Conservation (phyloP, 2,888 invertebrate species). For the Epinotia demarniana region DNA sequence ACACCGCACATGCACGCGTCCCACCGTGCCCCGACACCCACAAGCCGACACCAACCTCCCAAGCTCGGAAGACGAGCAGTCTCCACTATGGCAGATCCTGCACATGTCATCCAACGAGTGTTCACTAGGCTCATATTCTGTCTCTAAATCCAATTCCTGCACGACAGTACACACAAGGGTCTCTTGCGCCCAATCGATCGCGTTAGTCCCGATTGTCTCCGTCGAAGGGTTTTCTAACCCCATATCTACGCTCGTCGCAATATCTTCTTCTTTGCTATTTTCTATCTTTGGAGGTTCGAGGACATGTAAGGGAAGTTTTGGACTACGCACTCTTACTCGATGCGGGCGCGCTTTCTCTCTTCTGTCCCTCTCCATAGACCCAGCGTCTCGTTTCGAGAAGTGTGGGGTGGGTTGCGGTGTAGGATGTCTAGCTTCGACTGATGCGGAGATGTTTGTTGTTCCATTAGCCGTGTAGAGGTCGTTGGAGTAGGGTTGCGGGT, state of each 20-base stretch:
- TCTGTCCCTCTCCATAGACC: conserved; percentile 34
- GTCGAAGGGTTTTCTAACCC: background rate
- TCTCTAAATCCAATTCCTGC: conserved; percentile 47
- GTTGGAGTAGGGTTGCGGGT: conserved; percentile 51
- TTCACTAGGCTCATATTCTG: conserved; percentile 60
- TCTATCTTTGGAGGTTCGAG: conserved; percentile 51
- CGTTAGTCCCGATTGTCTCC: conserved; percentile 53
- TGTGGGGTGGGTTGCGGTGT: background rate
- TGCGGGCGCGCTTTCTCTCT: conserved; percentile 67
- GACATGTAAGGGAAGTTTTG: conserved; percentile 60
- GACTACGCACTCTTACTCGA: conserved; percentile 73
- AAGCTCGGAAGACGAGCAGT: conserved; percentile 62
- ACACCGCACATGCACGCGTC: conserved; percentile 89
- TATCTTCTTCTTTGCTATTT: conserved; percentile 47
- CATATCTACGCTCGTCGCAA: background rate
- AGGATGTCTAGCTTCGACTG: too few species aligned
- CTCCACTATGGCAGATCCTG: conserved; percentile 79
- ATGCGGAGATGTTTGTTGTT: conserved; percentile 31
- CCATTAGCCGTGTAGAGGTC: conserved; percentile 55
- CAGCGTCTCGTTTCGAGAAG: conserved; percentile 1
- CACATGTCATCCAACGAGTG: conserved; percentile 76
- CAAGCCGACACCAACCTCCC: conserved; percentile 76
- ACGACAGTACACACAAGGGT: conserved; percentile 45
- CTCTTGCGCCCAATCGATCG: conserved; percentile 62
- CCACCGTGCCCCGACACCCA: conserved; percentile 87